Evolutionary conservation across 2,888 invertebrate genomes (phyloP), one percentile per base, ranked within the genome.

Genomic region (Zelleria hepariella): DNA sequence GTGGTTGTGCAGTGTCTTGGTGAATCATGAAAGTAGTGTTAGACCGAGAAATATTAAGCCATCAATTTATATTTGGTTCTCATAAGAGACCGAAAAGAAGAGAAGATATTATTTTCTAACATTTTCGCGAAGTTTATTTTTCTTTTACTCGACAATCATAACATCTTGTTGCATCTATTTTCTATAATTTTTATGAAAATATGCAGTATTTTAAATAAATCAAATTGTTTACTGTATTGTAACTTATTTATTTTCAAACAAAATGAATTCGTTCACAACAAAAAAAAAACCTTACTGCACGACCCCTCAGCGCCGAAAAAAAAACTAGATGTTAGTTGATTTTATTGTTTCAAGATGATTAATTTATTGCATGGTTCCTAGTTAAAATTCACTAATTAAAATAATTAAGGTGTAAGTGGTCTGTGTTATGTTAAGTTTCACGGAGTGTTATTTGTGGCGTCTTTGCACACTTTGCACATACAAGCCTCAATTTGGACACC

Each of bases 311-410:
- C 47, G 15, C 32, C 18, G 56, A 24, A 42, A 15, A 42, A 42
- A 42, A 42, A 42, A 10, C 20, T 21, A 20, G 8, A 56, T 32
- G n/a, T 18, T 20, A 27, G 18, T 55, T 68, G 72, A 64, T 71
- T 76, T 78, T 77, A 67, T 68, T 76, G 77, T 75, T 73, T 63
- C 60, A 62, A 71, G 69, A 74, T 80, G 73, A 77, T 80, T 82
- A 78, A 78, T 78, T 80, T 82, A 78, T 80, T 82, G 78, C 80
- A 79, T 80, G 81, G 74, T 78, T 51, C n/a, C n/a, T 47, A 57
- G n/a, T 42, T 47, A 49, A 18, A 20, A 49, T 20, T 49, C 7
- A 56, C 7, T 55, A 55, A 55, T 55, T 55, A 55, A 18, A 10
- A 74, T 78, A 75, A 71, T 70, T 72, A 71, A 67, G 64, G 10